A percentile compares a stretch with the other conserved stretches of the same genome.
Conservation (phyloP, 2,888 invertebrate species). For the Pyrrhia umbra region DNA sequence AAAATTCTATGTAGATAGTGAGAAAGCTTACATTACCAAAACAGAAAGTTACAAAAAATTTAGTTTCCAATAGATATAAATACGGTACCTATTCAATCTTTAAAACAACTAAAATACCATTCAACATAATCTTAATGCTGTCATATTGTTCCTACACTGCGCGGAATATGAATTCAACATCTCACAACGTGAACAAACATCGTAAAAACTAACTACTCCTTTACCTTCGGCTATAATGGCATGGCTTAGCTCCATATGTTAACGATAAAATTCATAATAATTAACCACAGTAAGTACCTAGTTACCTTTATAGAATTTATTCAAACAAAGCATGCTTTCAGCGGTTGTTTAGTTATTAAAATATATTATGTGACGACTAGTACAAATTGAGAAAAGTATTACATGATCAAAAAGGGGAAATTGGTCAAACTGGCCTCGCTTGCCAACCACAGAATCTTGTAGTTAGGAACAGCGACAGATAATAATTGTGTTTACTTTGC, state of each 20-base stretch:
- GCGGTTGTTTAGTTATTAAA: constrained; percentile 11
- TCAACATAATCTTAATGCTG: constrained; percentile 3
- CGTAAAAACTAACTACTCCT: constrained; percentile 68
- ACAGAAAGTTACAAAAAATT: no score
- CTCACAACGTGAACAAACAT: constrained; percentile 81
- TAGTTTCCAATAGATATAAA: no score
- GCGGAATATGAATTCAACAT: constrained; percentile 65
- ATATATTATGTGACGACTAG: constrained; percentile 7
- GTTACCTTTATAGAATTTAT: constrained; percentile 53
- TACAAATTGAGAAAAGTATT: background rate
- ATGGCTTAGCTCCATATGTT: constrained; percentile 77
- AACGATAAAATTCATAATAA: constrained; percentile 74
- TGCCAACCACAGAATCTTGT: background rate
- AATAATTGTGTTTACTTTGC: no score
- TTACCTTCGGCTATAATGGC: constrained; percentile 60
- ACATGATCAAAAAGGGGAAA: background rate
- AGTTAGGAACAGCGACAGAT: no score
- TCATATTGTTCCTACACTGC: constrained; percentile 54
- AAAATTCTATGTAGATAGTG: no score
- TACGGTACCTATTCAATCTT: no score
- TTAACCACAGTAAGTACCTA: constrained; percentile 58
- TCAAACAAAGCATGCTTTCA: constrained; percentile 52
- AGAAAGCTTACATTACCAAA: no score
- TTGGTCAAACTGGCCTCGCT: no score
- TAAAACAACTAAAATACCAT: constrained; percentile 10